phyloP scores from a whole-genome alignment of 2,113 vertebrate genomes.

The Sardina pilchardus region DNA sequence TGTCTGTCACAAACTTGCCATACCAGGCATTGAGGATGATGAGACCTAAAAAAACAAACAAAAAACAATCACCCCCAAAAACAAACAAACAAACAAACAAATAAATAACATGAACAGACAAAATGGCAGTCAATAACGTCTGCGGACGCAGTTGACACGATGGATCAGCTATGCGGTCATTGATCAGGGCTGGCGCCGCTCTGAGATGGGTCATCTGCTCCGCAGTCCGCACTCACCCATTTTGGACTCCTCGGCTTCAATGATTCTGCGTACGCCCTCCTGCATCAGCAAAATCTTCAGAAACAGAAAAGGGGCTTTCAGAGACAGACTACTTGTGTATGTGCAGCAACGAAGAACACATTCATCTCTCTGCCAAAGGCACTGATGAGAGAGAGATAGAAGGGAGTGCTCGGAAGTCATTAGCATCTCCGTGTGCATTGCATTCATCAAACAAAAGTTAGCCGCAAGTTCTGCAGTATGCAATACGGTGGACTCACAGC shows the following conservation, averaged over 20 bases:
- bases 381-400: constrained; percentile 22
- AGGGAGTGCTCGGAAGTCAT: constrained; percentile 4
- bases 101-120: constrained; percentile 12
- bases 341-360: constrained; percentile 18
- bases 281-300: constrained; percentile 93
- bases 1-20: constrained; percentile 97
- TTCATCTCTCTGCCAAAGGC: constrained; percentile 27
- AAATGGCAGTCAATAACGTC: constrained; percentile 10
- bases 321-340: constrained; percentile 20
- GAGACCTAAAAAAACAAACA: constrained; percentile 74
- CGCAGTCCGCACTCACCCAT: constrained; percentile 80
- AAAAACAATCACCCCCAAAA: constrained; percentile 4
- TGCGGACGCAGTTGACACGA: neutral
- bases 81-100: neutral
- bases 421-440: constrained; percentile 10
- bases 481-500: constrained; percentile 77
- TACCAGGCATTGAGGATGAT: constrained; percentile 98
- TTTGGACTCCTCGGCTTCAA: constrained; percentile 91
- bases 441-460: neutral
- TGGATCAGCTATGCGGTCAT: neutral
- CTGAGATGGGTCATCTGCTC: constrained; percentile 28
- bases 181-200: neutral
- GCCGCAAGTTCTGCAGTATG: neutral
- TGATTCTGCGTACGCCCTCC: constrained; percentile 93
- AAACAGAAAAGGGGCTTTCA: constrained; percentile 36